phyloP scores from a whole-genome alignment of 2,113 vertebrate genomes.

The Eulemur rufifrons region DNA sequence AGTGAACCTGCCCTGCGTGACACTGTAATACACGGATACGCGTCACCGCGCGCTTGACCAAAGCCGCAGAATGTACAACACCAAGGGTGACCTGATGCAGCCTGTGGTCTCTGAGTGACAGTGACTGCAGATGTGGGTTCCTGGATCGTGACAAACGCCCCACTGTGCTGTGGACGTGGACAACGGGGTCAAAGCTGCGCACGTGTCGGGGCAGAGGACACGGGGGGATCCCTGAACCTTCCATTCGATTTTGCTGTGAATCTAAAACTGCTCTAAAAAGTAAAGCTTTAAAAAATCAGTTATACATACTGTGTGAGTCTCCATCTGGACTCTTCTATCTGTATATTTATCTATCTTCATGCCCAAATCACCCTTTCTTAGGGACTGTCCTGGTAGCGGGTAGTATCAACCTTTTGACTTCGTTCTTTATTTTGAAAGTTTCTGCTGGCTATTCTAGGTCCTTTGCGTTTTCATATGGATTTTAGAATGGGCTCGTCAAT shows the following conservation, averaged over 20 bases:
- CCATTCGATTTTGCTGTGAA: background rate
- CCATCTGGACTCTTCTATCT: background rate
- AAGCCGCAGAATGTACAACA: background rate
- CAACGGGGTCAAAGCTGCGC: background rate
- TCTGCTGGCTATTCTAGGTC: background rate
- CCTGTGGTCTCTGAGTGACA: background rate
- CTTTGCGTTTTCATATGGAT: background rate
- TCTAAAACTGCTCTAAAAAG: background rate
- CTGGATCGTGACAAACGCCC: fast-evolving
- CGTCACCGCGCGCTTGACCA: background rate
- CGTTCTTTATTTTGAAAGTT: background rate
- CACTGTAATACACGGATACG: no score
- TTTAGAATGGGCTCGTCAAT: background rate
- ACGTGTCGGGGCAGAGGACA: background rate
- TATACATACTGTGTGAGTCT: background rate
- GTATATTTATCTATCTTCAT: background rate
- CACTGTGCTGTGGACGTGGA: background rate
- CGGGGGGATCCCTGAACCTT: background rate
- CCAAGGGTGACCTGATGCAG: background rate
- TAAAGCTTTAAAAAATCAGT: background rate
- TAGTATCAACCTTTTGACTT: background rate
- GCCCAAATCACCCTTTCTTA: background rate
- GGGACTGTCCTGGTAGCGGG: background rate
- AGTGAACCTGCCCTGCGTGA: background rate
- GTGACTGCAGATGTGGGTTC: background rate